These are phyloP conservation scores for Galerucella nymphaeae DNA, from an alignment of 2,888 invertebrate genomes.

Conservation along the genomic window DNA sequence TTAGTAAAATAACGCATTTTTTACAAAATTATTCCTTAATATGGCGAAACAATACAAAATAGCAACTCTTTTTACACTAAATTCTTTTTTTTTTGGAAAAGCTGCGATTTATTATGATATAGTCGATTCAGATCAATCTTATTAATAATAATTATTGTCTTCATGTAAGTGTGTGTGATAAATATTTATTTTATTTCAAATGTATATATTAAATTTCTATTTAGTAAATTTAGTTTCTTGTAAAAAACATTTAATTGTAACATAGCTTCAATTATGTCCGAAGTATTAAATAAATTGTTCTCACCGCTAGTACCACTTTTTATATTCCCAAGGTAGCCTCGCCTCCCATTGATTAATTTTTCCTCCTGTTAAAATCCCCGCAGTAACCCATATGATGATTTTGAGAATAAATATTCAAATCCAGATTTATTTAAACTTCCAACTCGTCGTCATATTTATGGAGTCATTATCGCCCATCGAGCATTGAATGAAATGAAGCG, in stretches of 20 bases:
- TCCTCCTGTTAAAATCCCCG: no score
- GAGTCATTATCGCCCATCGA: no score
- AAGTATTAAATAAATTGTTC: slow-evolving; percentile 37
- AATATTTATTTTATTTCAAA: slow-evolving; percentile 47
- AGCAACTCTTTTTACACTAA: slow-evolving; percentile 18
- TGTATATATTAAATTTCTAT: slow-evolving; percentile 44
- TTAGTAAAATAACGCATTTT: slow-evolving; percentile 33
- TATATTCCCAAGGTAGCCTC: neutral
- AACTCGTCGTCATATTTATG: no score
- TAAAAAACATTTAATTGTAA: slow-evolving; percentile 44
- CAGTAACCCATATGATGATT: no score
- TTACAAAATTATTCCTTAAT: slow-evolving; percentile 29
- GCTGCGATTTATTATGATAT: neutral
- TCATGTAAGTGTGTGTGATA: slow-evolving; percentile 45
- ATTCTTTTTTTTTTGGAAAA: neutral
- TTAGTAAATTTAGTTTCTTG: slow-evolving; percentile 39
- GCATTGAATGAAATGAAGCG: no score
- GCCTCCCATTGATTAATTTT: no score
- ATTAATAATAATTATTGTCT: slow-evolving; percentile 33
- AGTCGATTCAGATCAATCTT: slow-evolving; percentile 24
- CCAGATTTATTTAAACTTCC: no score
- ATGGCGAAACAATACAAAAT: slow-evolving; percentile 22
- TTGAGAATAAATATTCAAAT: no score
- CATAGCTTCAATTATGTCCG: slow-evolving; percentile 34
- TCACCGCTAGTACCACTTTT: slow-evolving; percentile 16